Conservation (phyloP, 2,888 invertebrate genomes). For the Leptura quadrifasciata region DNA sequence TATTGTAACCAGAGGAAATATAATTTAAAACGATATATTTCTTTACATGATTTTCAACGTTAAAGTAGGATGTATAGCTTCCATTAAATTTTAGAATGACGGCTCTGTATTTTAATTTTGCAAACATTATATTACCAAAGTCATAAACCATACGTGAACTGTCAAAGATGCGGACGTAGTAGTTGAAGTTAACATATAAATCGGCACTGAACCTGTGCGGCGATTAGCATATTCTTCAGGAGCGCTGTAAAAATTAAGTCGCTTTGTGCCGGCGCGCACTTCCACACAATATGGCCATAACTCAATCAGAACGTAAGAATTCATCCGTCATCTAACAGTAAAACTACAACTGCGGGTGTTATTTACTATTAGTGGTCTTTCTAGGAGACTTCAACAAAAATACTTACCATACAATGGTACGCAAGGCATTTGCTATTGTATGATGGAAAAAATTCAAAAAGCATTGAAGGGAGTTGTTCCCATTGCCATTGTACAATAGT, state of each 20-base stretch:
- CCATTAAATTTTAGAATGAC: not conserved
- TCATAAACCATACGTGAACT: constrained; percentile 18
- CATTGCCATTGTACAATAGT: constrained; percentile 42
- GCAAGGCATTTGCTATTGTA: constrained; percentile 53
- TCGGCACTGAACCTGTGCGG: constrained; percentile 52
- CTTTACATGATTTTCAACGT: too few relatives aligned
- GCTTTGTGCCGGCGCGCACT: constrained; percentile 50
- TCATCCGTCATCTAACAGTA: constrained; percentile 62
- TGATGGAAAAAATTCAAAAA: constrained; percentile 46
- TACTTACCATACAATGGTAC: constrained; percentile 60
- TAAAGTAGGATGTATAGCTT: too few relatives aligned
- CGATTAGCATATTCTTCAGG: constrained; percentile 57
- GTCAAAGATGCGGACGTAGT: constrained; percentile 40
- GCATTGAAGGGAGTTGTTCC: constrained; percentile 45
- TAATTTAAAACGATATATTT: too few relatives aligned
- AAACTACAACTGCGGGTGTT: constrained; percentile 59
- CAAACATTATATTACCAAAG: not conserved
- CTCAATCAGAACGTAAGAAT: constrained; percentile 59
- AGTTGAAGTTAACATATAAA: constrained; percentile 53
- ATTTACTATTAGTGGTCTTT: constrained; percentile 58
- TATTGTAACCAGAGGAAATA: too few relatives aligned
- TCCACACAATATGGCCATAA: constrained; percentile 58
- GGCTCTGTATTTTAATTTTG: constrained; percentile 7
- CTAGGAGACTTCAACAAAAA: constrained; percentile 54
- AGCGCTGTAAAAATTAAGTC: constrained; percentile 44